These are phyloP conservation scores for Microtus agrestis DNA, from an alignment of 2,797 vertebrate genomes.

Conservation along the genomic window DNA sequence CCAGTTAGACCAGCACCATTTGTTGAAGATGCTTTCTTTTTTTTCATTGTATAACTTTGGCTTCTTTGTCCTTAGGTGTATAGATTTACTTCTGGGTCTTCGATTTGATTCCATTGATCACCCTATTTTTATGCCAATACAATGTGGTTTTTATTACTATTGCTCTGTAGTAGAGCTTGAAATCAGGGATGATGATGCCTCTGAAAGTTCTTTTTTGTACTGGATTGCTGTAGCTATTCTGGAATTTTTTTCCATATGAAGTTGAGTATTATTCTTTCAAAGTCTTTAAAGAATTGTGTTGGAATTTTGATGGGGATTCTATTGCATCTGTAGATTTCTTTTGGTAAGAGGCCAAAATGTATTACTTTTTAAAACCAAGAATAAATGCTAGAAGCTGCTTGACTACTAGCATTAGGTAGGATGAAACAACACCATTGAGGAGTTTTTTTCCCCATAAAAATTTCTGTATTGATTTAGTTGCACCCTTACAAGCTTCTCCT, in stretches of 20 bases:
- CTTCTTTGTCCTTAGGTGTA: not conserved
- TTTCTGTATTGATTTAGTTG: conserved; percentile 42
- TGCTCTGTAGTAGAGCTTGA: not conserved
- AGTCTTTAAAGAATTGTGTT: not conserved
- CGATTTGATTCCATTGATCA: not conserved
- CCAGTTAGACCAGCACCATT: not conserved
- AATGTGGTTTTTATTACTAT: not conserved
- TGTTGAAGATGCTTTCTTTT: not conserved
- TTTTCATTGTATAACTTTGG: not conserved
- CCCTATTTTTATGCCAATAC: not conserved
- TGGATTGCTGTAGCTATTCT: not conserved
- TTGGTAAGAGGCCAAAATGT: not conserved
- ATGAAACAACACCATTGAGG: not conserved
- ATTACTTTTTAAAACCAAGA: conserved; percentile 7
- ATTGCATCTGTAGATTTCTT: not conserved
- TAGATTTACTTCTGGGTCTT: not conserved
- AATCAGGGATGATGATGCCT: not conserved
- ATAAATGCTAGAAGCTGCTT: conserved; percentile 33
- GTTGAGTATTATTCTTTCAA: not conserved
- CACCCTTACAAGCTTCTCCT: conserved; percentile 17
- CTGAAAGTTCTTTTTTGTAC: not conserved
- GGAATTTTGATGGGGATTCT: not conserved
- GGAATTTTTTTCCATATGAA: not conserved
- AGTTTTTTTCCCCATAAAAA: conserved; percentile 4
- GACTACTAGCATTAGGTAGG: not conserved